phyloP scores from a whole-genome alignment of 2,113 vertebrate species.

The Strix uralensis region DNA sequence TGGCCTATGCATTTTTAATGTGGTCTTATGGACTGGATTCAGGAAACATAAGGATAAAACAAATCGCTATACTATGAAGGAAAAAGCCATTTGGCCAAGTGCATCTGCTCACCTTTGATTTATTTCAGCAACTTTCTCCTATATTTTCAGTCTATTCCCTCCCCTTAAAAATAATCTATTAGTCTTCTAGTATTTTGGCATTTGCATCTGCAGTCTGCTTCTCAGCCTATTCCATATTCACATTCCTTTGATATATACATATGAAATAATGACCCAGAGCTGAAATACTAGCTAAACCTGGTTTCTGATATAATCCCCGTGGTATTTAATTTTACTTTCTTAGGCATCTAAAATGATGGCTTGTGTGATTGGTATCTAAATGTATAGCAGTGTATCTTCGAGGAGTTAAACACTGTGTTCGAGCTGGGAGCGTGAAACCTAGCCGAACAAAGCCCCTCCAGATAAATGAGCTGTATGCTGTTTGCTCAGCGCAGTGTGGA shows the following conservation, averaged over 20 bases:
- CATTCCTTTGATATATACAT: slow-evolving; percentile 51
- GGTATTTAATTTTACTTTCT: slow-evolving; percentile 50
- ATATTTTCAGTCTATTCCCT: slow-evolving; percentile 39
- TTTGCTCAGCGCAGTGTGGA: not conserved
- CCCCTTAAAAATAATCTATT: slow-evolving; percentile 55
- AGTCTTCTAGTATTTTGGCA: slow-evolving; percentile 51
- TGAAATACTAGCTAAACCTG: slow-evolving; percentile 41
- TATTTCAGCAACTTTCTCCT: slow-evolving; percentile 55
- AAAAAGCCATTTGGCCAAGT: slow-evolving; percentile 61
- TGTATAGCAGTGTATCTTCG: not conserved
- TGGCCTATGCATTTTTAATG: slow-evolving; percentile 67
- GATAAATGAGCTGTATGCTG: slow-evolving; percentile 21
- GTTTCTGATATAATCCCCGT: not conserved
- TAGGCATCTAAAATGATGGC: slow-evolving; percentile 11
- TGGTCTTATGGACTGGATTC: slow-evolving; percentile 48
- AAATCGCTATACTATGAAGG: slow-evolving; percentile 14
- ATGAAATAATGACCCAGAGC: slow-evolving; percentile 42
- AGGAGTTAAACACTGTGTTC: not conserved
- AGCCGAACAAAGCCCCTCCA: slow-evolving; percentile 26
- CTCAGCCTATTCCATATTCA: slow-evolving; percentile 42
- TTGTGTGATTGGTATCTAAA: slow-evolving; percentile 15
- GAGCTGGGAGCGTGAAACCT: not conserved
- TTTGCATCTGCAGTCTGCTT: slow-evolving; percentile 50
- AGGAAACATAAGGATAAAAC: slow-evolving; percentile 46
- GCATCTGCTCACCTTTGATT: slow-evolving; percentile 66